phyloP scores from a whole-genome alignment of 2,888 invertebrate genomes.

The Liposcelis brunnea region DNA sequence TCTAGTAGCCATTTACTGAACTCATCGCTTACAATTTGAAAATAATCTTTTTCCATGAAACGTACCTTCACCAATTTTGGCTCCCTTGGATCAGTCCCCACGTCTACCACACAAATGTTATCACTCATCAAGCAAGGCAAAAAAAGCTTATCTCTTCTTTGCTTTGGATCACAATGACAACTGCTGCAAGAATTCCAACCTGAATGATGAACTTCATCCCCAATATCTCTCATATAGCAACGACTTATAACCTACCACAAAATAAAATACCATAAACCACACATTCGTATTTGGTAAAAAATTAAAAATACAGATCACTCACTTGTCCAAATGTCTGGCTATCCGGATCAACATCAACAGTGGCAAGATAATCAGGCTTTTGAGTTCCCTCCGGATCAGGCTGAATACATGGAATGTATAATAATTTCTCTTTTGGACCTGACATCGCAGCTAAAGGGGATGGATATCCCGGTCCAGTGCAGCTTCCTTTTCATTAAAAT shows the following conservation, averaged over 20 bases:
- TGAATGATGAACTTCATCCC: constrained; percentile 86
- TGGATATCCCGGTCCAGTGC: constrained; percentile 52
- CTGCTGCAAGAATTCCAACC: constrained; percentile 98
- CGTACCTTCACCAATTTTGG: constrained; percentile 57
- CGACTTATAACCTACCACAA: constrained; percentile 63
- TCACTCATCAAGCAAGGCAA: constrained; percentile 67
- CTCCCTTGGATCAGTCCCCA: constrained; percentile 48
- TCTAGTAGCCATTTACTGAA: too few relatives aligned
- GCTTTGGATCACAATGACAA: constrained; percentile 43
- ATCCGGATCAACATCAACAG: constrained; percentile 77
- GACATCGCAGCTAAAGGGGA: constrained; percentile 68
- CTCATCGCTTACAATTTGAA: too few relatives aligned
- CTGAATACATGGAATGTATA: constrained; percentile 81
- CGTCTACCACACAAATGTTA: constrained; percentile 71
- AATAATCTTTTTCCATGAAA: constrained; percentile 3
- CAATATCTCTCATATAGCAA: constrained; percentile 52
- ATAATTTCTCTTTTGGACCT: constrained; percentile 66
- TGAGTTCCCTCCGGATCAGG: constrained; percentile 39
- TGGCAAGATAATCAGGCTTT: constrained; percentile 75
- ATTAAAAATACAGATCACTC: constrained; percentile 13
- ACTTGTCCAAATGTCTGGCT: constrained; percentile 76
- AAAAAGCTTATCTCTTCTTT: constrained; percentile 58
- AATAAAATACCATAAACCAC: not conserved
- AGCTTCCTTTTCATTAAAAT: constrained; percentile 3
- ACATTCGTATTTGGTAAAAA: too few relatives aligned